Percentiles rank a stretch among this genome's conserved stretches.
Evolutionary conservation across 2,113 vertebrate genomes (phyloP).

Genomic region (Plectropomus leopardus): DNA sequence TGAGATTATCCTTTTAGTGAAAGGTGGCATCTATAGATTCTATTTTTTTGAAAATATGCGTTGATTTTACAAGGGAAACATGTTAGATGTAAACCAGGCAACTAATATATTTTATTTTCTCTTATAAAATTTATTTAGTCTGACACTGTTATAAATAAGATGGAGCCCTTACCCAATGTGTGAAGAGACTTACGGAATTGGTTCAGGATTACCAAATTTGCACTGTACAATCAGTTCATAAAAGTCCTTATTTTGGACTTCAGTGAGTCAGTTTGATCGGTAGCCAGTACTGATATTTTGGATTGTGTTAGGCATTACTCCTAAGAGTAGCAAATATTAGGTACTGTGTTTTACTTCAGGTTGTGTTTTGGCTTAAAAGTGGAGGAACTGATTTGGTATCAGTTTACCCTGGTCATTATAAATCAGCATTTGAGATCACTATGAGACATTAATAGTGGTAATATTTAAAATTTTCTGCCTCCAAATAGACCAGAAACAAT

Average conservation of each 20-base stretch:
- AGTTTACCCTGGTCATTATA: conserved; percentile 7
- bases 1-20: conserved; percentile 48
- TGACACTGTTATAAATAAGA: conserved; percentile 29
- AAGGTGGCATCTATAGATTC: conserved; percentile 25
- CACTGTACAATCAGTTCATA: conserved; percentile 50
- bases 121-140: conserved; percentile 28
- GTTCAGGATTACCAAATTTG: conserved; percentile 29
- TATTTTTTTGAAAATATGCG: conserved; percentile 53
- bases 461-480: background rate
- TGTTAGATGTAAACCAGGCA: conserved; percentile 9
- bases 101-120: conserved; percentile 16
- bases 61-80: conserved; percentile 27
- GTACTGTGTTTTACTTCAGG: conserved; percentile 20
- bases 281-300: background rate
- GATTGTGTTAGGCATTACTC: background rate
- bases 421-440: background rate
- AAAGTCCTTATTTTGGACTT: background rate
- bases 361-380: conserved; percentile 1
- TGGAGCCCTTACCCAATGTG: background rate
- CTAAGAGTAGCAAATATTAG: conserved; percentile 10
- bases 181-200: background rate
- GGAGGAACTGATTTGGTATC: background rate
- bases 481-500: background rate
- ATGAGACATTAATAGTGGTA: background rate
- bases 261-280: background rate